Base-by-base conservation (phyloP, 2,113 vertebrate genomes). In the Hippolais icterina region DNA sequence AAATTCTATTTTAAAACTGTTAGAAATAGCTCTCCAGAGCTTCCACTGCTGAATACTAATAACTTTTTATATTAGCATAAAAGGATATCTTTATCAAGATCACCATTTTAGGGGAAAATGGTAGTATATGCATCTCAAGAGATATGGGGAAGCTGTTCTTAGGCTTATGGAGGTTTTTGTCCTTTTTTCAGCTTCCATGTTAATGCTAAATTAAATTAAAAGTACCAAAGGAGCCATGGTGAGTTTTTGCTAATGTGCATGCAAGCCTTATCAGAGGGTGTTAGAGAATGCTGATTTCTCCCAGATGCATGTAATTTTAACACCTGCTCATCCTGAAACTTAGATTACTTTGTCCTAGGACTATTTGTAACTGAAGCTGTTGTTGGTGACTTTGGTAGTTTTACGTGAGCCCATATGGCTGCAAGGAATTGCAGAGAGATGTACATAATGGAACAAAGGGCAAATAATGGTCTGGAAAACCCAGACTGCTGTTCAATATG, bases 51-150 rank as follows among this genome's bases (percentile, higher is more conserved):
- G 96, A 96, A 96, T 90, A 46, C 91, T 92, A 95, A 80, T 76
- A 76, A 75, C 29, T 61, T 90, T 83, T 88, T 89, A 64, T 89
- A 94, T 96, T 96, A 86, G 49, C 81, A 84, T 91, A 95, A 96
- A 91, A 90, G n/a, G 71, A 63, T 94, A 88, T 89, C 96, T 93
- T 96, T 87, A 94, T 87, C 89, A 93, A 97, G 68, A 94, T 76
- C 57, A 57, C 76, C 11, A 4, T 75, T 83, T 94, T 94, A 87
- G 60, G 52, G 68, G 33, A 20, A 83, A 95, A 80, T 79, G 6
- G 41, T 64, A 46, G 80, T 79, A 91, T 96, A 93, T 96, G 77
- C 24, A 56, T 87, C 86, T 94, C 70, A 71, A 46, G 46, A 59
- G 90, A 50, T 39, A 75, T 79, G 56, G 14, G 6, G 27, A 75